Percentiles rank a stretch among this genome's conserved stretches.
Conservation (phyloP, 2,797 vertebrate species). For the Molossus alvarezi region DNA sequence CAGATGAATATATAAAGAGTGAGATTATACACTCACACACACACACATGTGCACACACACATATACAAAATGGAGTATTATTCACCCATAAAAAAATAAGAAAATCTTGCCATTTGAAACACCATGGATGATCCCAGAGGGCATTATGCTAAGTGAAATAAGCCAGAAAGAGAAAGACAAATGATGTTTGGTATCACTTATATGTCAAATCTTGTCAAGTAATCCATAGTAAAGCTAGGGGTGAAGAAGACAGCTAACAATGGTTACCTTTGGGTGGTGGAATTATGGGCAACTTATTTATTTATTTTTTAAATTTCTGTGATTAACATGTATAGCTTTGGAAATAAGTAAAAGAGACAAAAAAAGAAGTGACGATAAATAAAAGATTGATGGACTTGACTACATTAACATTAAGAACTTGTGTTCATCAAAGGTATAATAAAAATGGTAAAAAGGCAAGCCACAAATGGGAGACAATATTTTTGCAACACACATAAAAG, state of each 20-base stretch:
- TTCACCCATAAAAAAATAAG: too few relatives aligned
- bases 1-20: too few relatives aligned
- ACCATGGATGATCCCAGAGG: too few relatives aligned
- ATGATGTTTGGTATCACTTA: too few relatives aligned
- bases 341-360: neutral
- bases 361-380: neutral
- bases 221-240: neutral
- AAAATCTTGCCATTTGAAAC: too few relatives aligned
- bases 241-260: neutral
- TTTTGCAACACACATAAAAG: conserved; percentile 20
- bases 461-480: conserved; percentile 8
- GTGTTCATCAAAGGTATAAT: conserved; percentile 67
- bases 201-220: neutral
- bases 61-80: too few relatives aligned
- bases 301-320: conserved; percentile 46
- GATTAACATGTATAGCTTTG: neutral
- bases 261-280: neutral
- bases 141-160: too few relatives aligned
- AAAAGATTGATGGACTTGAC: neutral
- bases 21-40: too few relatives aligned
- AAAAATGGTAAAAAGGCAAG: conserved; percentile 51
- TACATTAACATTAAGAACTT: conserved; percentile 11
- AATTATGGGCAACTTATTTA: conserved; percentile 18
- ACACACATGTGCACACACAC: too few relatives aligned
- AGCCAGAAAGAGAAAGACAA: too few relatives aligned